These are phyloP conservation scores for Axea sp. DNA, from an alignment of 2,888 invertebrate genomes.

Conservation along the genomic window DNA sequence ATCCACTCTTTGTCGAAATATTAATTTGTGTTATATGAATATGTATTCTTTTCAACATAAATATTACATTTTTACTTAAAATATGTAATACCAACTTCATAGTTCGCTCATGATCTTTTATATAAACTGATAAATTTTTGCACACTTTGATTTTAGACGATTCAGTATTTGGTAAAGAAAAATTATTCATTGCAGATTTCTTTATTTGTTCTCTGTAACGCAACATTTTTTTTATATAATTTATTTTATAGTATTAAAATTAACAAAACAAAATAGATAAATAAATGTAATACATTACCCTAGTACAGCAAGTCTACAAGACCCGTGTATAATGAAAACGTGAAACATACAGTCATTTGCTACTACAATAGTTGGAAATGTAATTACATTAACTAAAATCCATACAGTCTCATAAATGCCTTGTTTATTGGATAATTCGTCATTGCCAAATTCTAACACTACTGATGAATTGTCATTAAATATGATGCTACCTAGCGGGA, in stretches of 20 bases:
- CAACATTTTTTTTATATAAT: not conserved
- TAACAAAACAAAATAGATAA: too few species aligned
- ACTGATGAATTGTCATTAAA: conserved; percentile 4
- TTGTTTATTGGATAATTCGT: too few species aligned
- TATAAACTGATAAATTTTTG: not conserved
- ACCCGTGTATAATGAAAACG: conserved; percentile 3
- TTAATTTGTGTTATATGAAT: too few species aligned
- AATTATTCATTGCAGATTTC: not conserved
- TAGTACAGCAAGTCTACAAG: conserved; percentile 9
- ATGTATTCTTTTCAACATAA: too few species aligned
- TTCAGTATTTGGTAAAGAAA: not conserved
- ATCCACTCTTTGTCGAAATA: too few species aligned
- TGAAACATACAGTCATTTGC: conserved; percentile 1
- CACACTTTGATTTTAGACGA: not conserved
- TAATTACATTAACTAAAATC: conserved; percentile 3
- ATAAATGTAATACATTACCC: too few species aligned
- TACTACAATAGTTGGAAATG: conserved; percentile 3
- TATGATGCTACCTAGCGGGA: conserved; percentile 1
- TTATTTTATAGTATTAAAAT: not conserved
- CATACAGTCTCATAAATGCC: not conserved
- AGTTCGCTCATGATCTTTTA: conserved; percentile 5
- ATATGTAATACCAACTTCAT: not conserved
- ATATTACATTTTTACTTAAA: too few species aligned
- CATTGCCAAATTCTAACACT: too few species aligned
- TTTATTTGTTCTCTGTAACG: not conserved